Evolutionary conservation across 2,113 vertebrate genomes (phyloP), one percentile per base, ranked within the genome.

Genomic region (Bucco capensis): DNA sequence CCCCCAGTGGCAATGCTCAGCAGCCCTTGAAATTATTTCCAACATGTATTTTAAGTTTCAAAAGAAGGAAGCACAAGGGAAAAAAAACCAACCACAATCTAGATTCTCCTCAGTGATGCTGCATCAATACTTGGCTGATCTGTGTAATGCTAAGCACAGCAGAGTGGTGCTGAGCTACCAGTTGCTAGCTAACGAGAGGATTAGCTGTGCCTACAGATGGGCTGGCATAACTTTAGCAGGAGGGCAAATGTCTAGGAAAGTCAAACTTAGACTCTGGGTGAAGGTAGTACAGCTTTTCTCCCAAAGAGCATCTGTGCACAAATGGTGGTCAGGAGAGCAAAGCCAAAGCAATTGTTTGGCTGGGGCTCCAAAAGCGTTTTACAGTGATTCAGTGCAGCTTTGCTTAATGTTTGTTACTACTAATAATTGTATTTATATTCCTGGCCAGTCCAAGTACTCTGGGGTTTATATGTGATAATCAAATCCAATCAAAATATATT

Each of bases 21-120:
- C 91, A 96, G 91, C 89, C 96, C 95, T 95, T 96, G 96, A 97
- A 97, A 97, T 97, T 94, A 96, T 97, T 96, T 97, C 82, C 94
- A 96, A 84, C 70, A 53, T 92, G 74, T 92, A 95, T 95, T 94
- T 90, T 93, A 93, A 92, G 75, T 95, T 96, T 96, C 90, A 85
- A 91, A 94, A 96, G 86, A 83, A 93, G 65, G 89, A 92, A 95
- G 66, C 71, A 87, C 28, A 38, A 65, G 67, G 37, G 9, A 28
- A 27, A 40, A 25, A 31, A 51, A 27, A 51, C 23, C 47, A 19
- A 23, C 50, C 50, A 12, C 90, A 74, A 92, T 94, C 94, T 88
- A 79, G 94, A 94, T 96, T 96, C 94, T 94, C 79, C 85, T 94
- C 89, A 69, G 91, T 83, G 89, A 90, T 88, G 87, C 86, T 12